phyloP scores from a whole-genome alignment of 1,140 invertebrate species.

The Catajapyx aquilonaris region DNA sequence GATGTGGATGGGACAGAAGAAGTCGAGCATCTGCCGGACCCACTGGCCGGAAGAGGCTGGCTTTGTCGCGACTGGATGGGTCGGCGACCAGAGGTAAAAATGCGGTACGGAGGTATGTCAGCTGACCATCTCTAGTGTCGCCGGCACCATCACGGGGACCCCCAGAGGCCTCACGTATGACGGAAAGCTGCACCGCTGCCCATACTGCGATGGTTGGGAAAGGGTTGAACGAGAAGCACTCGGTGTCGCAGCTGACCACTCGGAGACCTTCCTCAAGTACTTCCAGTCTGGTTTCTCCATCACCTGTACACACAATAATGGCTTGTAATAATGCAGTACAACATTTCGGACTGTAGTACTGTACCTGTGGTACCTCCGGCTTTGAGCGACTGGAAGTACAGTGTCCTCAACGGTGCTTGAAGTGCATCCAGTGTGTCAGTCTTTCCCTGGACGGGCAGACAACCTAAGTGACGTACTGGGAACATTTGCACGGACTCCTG shows the following conservation, averaged over 20 bases:
- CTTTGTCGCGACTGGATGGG: constrained; percentile 51
- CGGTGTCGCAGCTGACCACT: constrained; percentile 15
- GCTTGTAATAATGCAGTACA: no score
- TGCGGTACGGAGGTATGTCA: constrained; percentile 22
- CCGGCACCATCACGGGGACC: no score
- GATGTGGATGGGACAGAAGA: constrained; percentile 30
- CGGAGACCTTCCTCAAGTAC: constrained; percentile 43
- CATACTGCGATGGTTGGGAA: constrained; percentile 78
- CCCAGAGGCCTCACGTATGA: constrained; percentile 7
- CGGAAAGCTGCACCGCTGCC: constrained; percentile 56
- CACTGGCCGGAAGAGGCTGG: constrained; percentile 34
- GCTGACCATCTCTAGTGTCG: no score
- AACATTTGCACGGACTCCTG: constrained; percentile 18
- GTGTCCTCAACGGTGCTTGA: constrained; percentile 52
- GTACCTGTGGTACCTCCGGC: no score
- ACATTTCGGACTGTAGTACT: no score
- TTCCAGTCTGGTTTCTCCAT: no score
- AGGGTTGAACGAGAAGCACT: constrained; percentile 39
- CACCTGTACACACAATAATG: no score
- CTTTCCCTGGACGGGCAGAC: constrained; percentile 47
- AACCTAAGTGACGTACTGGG: constrained; percentile 61
- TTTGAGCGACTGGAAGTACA: no score
- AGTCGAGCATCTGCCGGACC: constrained; percentile 19
- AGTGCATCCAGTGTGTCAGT: constrained; percentile 61
- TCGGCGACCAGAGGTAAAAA: constrained; percentile 72